phyloP scores from a whole-genome alignment of 2,113 vertebrate genomes.

The Prionailurus viverrinus region DNA sequence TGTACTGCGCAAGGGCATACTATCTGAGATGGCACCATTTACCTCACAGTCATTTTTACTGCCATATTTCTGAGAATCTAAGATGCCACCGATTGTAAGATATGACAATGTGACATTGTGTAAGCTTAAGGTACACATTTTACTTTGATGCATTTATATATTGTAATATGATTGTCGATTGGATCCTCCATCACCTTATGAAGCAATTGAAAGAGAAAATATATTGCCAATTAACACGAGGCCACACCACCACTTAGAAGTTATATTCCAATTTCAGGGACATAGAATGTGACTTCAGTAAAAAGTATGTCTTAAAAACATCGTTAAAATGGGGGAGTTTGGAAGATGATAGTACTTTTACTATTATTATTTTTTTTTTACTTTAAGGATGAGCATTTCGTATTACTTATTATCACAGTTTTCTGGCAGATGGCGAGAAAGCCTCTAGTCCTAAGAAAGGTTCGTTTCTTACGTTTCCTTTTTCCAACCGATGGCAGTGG shows the following conservation, averaged over 20 bases:
- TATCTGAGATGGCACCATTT: not conserved
- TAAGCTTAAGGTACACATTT: not conserved
- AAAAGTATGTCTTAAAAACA: not conserved
- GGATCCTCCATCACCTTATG: not conserved
- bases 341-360: not conserved
- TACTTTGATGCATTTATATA: not conserved
- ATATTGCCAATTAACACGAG: not conserved
- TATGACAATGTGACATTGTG: not conserved
- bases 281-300: not conserved
- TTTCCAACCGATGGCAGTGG: not conserved
- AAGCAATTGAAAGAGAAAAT: slow-evolving; percentile 30
- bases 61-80: not conserved
- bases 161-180: not conserved
- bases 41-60: not conserved
- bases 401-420: not conserved
- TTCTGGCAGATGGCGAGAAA: not conserved
- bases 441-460: not conserved
- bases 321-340: not conserved
- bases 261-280: not conserved
- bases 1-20: not conserved
- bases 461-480: not conserved
- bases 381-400: not conserved
- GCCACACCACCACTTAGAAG: not conserved
- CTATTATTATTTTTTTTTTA: not conserved
- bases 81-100: slow-evolving; percentile 2